phyloP scores from a whole-genome alignment of 2,888 invertebrate genomes.

The Stenodema calcarata region DNA sequence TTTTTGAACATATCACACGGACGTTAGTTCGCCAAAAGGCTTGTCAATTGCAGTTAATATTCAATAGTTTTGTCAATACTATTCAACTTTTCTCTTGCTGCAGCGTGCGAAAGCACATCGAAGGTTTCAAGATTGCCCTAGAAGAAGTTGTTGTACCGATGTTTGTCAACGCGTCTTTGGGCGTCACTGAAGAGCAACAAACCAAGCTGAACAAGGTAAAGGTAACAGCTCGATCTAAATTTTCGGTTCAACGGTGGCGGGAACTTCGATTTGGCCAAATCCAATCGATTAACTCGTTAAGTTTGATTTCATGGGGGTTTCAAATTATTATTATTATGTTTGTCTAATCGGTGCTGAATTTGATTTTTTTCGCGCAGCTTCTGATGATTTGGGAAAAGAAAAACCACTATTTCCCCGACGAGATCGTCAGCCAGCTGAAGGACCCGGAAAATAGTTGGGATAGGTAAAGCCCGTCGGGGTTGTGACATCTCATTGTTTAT shows the following conservation, averaged over 20 bases:
- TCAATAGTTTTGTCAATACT: constrained; percentile 32
- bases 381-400: constrained; percentile 97
- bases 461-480: constrained; percentile 64
- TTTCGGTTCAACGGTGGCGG: no score
- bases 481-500: neutral
- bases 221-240: no score
- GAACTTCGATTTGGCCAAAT: no score
- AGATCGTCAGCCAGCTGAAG: constrained; percentile 84
- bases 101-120: constrained; percentile 94
- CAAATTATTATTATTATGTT: no score
- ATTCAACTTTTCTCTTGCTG: constrained; percentile 59
- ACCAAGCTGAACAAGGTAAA: constrained; percentile 83
- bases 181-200: constrained; percentile 86
- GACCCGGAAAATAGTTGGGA: constrained; percentile 87
- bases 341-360: no score
- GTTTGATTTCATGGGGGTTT: no score
- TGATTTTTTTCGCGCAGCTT: constrained; percentile 65
- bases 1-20: no score
- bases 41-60: no score
- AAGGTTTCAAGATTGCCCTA: constrained; percentile 90
- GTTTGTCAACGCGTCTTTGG: constrained; percentile 87
- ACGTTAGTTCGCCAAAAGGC: no score
- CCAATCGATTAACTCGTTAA: no score
- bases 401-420: constrained; percentile 82
- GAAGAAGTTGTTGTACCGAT: constrained; percentile 96